These are phyloP conservation scores for Epizoanthus scotinus DNA, from an alignment of 92 coral and sea anemone genomes.

Conservation along the genomic window DNA sequence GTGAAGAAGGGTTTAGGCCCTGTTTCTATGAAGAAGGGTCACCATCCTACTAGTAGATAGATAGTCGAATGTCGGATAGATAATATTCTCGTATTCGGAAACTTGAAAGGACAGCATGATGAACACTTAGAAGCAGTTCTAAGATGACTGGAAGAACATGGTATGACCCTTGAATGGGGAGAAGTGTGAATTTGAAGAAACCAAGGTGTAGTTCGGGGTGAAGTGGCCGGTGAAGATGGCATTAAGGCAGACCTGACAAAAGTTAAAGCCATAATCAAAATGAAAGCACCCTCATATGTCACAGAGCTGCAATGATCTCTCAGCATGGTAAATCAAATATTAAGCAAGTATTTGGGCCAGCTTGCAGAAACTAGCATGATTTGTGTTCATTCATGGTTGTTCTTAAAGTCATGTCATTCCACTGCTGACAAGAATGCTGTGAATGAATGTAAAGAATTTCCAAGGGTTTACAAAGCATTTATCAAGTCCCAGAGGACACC, in stretches of 20 bases:
- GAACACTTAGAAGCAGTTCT: constrained; percentile 40
- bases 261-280: constrained; percentile 55
- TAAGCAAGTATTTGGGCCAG: constrained; percentile 61
- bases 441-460: too few relatives aligned
- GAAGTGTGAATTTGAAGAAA: constrained; percentile 64
- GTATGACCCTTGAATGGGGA: constrained; percentile 50
- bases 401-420: too few relatives aligned
- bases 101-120: not conserved
- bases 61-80: constrained; percentile 72
- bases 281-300: constrained; percentile 54
- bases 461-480: too few relatives aligned
- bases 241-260: constrained; percentile 60
- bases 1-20: too few relatives aligned
- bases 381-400: too few relatives aligned
- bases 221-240: constrained; percentile 71
- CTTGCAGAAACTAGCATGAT: constrained; percentile 40
- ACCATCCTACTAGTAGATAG: too few relatives aligned
- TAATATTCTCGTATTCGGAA: constrained; percentile 61
- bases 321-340: constrained; percentile 63
- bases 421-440: too few relatives aligned
- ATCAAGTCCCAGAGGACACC: too few relatives aligned
- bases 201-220: constrained; percentile 65
- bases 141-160: constrained; percentile 40
- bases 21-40: too few relatives aligned
- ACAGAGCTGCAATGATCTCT: constrained; percentile 64